Evolutionary conservation across 2,888 invertebrate genomes (phyloP), one percentile per base, ranked within the genome.

Genomic region (Limnephilus rhombicus): DNA sequence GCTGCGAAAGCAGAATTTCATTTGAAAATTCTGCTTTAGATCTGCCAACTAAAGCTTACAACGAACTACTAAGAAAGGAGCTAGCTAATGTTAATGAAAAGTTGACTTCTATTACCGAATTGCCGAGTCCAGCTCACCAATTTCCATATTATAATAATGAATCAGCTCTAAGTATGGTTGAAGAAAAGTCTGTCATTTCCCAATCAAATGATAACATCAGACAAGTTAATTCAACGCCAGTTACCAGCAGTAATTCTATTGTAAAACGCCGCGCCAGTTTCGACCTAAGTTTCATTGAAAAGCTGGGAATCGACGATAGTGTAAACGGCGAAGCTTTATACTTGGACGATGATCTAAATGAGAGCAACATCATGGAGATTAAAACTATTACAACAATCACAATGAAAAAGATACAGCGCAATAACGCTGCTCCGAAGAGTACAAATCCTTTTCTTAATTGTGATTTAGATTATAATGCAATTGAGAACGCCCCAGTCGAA

Each of bases 331-430:
- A 95, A 94, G 96, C 96, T 0, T 93, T 96, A 29, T 96, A 95
- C 92, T 94, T 96, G 2, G 96, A 96, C 92, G 96, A 96, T 94
- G 96, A 96, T 94, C 94, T 96, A 85, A 96, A 96, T 93, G 96
- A 96, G 94, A 96, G 96, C 92, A 96, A 96, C 93, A 96, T 96
- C 37, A 96, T 96, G 96, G 96, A 96, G 94, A 96, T 96, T 3
- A 96, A 96, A 95, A 96, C 96, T 1, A 96, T 96, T 3, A 96
- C 96, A 85, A 95, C 96, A 18, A 95, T 96, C 31, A 53, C 92
- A 37, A 87, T 86, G 34, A 86, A 90, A n/a, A 87, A 81, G 18
- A 11, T 68, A 31, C 81, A 53, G 24, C 18, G 24, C 24, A 15
- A n/a, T 29, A 68, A 49, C 0, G 37, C 45, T 31, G 82, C 80